These are phyloP conservation scores for Acheta domesticus DNA, from an alignment of 2,888 invertebrate species.

Conservation along the genomic window DNA sequence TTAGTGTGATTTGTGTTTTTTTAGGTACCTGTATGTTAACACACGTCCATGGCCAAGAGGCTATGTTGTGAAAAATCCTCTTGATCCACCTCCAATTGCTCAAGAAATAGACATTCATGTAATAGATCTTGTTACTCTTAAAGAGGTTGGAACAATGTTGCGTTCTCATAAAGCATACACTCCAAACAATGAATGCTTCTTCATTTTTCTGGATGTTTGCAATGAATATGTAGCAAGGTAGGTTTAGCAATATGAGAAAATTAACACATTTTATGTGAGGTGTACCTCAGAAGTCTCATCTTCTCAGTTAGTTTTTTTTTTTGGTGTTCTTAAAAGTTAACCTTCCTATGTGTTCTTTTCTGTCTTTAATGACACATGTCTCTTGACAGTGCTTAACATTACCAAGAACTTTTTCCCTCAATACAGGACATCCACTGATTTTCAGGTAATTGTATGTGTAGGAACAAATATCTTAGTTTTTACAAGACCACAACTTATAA, in stretches of 20 bases:
- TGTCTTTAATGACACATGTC: no score
- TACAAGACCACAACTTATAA: no score
- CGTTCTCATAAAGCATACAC: constrained; percentile 78
- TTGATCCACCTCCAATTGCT: constrained; percentile 79
- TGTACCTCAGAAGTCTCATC: neutral
- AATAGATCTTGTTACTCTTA: constrained; percentile 72
- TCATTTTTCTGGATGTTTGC: constrained; percentile 79
- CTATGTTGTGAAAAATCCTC: constrained; percentile 68
- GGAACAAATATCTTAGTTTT: no score
- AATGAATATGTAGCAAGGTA: constrained; percentile 80
- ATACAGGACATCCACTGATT: no score
- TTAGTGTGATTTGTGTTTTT: neutral
- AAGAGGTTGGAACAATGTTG: constrained; percentile 73
- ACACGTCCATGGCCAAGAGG: constrained; percentile 77
- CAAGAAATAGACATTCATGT: constrained; percentile 85
- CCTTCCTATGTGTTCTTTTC: no score
- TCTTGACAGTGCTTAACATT: no score
- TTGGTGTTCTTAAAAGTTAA: neutral
- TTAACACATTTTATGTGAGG: neutral
- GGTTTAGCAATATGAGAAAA: constrained; percentile 34
- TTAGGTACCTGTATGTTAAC: constrained; percentile 70
- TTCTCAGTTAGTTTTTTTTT: neutral
- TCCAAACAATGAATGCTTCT: constrained; percentile 79
- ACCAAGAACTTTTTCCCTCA: no score
- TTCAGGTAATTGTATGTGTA: no score